Evolutionary conservation across 2,113 vertebrate genomes (phyloP), one percentile per base, ranked within the genome.

Genomic region (Meles meles): DNA sequence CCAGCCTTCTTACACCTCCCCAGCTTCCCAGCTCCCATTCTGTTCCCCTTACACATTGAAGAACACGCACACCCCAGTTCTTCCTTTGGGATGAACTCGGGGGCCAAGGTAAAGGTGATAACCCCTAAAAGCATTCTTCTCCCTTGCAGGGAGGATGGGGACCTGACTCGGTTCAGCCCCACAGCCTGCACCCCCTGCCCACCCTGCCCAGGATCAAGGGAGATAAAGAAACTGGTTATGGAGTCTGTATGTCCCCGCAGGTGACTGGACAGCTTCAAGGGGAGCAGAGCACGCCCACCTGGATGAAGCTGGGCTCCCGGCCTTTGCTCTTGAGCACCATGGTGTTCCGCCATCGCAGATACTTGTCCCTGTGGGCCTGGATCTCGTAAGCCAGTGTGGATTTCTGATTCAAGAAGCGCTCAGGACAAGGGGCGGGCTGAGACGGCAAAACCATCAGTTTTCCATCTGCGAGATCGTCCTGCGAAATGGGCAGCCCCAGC

Each of bases 401-500:
- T 6, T 42, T 18, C 67, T 0, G 87, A 5, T 0, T 29, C 1
- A 0, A 61, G 10, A 71, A 44, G 4, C 7, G 37, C 65, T 86
- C 80, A 0, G 65, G 67, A 1, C 2, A 67, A 57, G 21, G 25
- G 5, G 57, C 0, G 0, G 37, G 71, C 11, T 57, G 6, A 8
- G 42, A 61, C 2, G n/a, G 31, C 6, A 8, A 7, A 7, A 42
- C 12, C 25, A 37, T 3, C 13, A 34, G 55, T 5, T 57, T 74
- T 9, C 3, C 77, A 5, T 80, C 10, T 29, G 80, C 74, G 76
- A 98, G 95, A 0, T 98, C 97, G 63, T 97, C 94, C 31, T 72
- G 90, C 8, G 96, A 92, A 29, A 98, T 25, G 84, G 98, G 96
- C 67, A 97, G 63, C 90, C 99, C 99, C 23, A 98, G 99, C 90